Evolutionary conservation across 2,113 vertebrate genomes (phyloP).

Genomic region (Oryzias javanicus): DNA sequence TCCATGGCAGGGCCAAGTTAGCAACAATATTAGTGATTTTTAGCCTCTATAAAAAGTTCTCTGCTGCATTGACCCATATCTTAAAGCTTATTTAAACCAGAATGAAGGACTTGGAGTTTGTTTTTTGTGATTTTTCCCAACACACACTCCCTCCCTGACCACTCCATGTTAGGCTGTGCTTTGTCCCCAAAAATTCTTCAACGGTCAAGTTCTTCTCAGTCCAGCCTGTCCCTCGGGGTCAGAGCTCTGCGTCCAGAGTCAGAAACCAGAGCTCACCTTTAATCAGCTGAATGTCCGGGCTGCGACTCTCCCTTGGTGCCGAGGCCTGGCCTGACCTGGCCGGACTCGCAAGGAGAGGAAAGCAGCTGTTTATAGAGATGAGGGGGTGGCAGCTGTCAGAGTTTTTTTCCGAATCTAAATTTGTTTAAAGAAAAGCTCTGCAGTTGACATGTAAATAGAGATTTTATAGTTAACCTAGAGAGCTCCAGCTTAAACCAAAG

Average conservation of each 20-base stretch:
- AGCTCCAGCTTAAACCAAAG: no score
- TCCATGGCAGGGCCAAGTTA: no score
- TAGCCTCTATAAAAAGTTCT: background rate
- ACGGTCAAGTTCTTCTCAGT: slow-evolving; percentile 65
- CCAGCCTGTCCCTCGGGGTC: slow-evolving; percentile 45
- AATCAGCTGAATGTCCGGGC: slow-evolving; percentile 24
- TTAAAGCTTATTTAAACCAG: background rate
- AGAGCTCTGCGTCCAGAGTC: slow-evolving; percentile 40
- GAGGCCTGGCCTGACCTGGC: slow-evolving; percentile 12
- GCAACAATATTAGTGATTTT: no score
- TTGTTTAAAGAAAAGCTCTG: slow-evolving; percentile 37
- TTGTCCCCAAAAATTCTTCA: slow-evolving; percentile 64
- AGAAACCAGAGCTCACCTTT: slow-evolving; percentile 36
- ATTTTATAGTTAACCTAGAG: no score
- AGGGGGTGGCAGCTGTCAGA: slow-evolving; percentile 40
- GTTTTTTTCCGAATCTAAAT: slow-evolving; percentile 53
- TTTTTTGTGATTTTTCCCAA: slow-evolving; percentile 33
- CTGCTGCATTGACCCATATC: slow-evolving; percentile 4
- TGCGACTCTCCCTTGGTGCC: slow-evolving; percentile 25
- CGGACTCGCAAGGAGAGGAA: background rate
- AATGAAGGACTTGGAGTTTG: background rate
- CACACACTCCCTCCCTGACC: slow-evolving; percentile 26
- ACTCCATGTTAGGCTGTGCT: slow-evolving; percentile 44
- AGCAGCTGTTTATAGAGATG: slow-evolving; percentile 20
- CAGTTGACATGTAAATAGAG: slow-evolving; percentile 7